A percentile compares a stretch with the other conserved stretches of the same genome.
Evolutionary conservation across 2,797 vertebrate genomes (phyloP).

Genomic region (Enteromius viviparus): DNA sequence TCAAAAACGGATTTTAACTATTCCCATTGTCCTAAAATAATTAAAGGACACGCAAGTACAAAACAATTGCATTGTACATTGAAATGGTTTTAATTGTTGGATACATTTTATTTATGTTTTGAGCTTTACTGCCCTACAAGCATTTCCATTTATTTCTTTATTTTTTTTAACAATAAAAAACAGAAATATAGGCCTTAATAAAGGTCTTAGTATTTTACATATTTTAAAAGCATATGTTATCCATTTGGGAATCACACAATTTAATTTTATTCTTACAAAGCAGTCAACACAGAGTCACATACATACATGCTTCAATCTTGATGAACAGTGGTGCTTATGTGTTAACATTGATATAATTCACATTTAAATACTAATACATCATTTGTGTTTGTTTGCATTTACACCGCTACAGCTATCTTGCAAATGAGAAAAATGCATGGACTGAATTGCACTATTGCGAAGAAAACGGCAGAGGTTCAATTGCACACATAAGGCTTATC

Average conservation of each 20-base stretch:
- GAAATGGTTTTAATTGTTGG: neutral
- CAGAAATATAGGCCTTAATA: neutral
- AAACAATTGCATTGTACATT: neutral
- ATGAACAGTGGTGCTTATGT: constrained; percentile 11
- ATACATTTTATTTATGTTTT: neutral
- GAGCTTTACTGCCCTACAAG: neutral
- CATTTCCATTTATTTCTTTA: neutral
- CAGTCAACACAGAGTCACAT: neutral
- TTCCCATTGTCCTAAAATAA: neutral
- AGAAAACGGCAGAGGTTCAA: neutral
- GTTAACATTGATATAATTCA: constrained; percentile 23
- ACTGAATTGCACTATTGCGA: neutral
- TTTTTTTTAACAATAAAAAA: neutral
- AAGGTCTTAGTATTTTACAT: neutral
- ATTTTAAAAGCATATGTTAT: neutral
- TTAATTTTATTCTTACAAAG: neutral
- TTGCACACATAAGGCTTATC: constrained; percentile 19
- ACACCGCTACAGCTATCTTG: neutral
- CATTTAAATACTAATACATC: neutral
- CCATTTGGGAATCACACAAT: neutral
- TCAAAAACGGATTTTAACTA: neutral
- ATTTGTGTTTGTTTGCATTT: constrained; percentile 29
- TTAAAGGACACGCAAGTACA: neutral
- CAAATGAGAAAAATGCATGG: neutral
- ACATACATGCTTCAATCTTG: constrained; percentile 12